Conservation (phyloP, 2,113 vertebrate genomes). For the Mustela lutreola region DNA sequence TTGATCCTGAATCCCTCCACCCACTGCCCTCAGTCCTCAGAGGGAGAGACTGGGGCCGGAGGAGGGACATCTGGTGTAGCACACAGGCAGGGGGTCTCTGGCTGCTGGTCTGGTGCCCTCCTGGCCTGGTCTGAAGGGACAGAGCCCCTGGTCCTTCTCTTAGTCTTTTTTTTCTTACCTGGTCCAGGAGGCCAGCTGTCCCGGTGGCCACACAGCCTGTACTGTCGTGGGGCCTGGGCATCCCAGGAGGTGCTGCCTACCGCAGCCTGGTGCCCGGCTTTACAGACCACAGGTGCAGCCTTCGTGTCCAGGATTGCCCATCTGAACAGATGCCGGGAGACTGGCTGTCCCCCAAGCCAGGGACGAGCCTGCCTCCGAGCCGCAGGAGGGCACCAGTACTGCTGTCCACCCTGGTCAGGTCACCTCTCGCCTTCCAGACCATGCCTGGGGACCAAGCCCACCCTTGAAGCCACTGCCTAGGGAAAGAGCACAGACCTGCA, state of each 20-base stretch:
- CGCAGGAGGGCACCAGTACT: background rate
- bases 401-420: background rate
- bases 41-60: background rate
- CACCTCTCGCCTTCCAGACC: background rate
- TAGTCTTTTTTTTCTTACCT: too few species aligned
- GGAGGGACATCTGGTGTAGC: accelerated
- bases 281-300: accelerated
- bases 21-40: background rate
- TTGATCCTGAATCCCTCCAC: background rate
- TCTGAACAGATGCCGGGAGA: background rate
- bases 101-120: background rate
- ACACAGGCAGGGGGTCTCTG: background rate
- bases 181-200: background rate
- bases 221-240: background rate
- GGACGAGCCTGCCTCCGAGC: background rate
- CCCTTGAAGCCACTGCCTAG: background rate
- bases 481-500: background rate
- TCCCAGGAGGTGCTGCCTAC: background rate
- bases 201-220: accelerated
- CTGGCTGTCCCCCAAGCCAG: background rate
- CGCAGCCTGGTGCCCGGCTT: accelerated
- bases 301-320: background rate
- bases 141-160: background rate
- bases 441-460: background rate
- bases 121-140: background rate